Conservation (phyloP, 1,140 invertebrate genomes). For the Latrodectus geometricus region DNA sequence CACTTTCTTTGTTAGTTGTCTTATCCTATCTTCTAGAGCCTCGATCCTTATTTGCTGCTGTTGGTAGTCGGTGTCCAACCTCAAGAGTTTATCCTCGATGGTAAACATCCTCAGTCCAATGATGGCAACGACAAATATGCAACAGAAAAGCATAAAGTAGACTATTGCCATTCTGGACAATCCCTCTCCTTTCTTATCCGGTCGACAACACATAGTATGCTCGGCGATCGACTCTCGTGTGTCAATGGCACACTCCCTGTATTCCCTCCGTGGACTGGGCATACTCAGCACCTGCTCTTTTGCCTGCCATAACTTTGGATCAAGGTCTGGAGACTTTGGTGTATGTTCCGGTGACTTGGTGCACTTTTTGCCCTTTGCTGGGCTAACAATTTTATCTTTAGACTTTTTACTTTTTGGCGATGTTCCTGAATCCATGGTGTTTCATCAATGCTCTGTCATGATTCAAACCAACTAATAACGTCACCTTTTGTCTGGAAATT, state of each 20-base stretch:
- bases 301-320: constrained; percentile 14
- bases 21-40: constrained; percentile 16
- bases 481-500: no score
- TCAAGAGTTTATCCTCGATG: constrained; percentile 52
- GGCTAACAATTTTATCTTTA: constrained; percentile 8
- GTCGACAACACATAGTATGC: constrained; percentile 1
- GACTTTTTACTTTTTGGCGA: constrained; percentile 18
- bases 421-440: constrained; percentile 9
- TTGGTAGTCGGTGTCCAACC: constrained; percentile 54
- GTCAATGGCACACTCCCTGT: constrained; percentile 20
- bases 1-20: constrained; percentile 9
- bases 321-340: background rate
- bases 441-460: background rate
- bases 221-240: no score
- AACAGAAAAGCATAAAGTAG: constrained; percentile 43
- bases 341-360: constrained; percentile 38
- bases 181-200: constrained; percentile 13
- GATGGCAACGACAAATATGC: constrained; percentile 45
- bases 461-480: no score
- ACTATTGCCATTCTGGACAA: constrained; percentile 47
- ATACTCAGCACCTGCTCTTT: constrained; percentile 48
- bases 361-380: background rate
- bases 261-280: constrained; percentile 40
- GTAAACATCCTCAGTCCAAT: constrained; percentile 45
- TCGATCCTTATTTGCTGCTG: constrained; percentile 51